These are phyloP conservation scores for Rhinoderma darwinii DNA, from an alignment of 2,113 vertebrate species.

Conservation along the genomic window DNA sequence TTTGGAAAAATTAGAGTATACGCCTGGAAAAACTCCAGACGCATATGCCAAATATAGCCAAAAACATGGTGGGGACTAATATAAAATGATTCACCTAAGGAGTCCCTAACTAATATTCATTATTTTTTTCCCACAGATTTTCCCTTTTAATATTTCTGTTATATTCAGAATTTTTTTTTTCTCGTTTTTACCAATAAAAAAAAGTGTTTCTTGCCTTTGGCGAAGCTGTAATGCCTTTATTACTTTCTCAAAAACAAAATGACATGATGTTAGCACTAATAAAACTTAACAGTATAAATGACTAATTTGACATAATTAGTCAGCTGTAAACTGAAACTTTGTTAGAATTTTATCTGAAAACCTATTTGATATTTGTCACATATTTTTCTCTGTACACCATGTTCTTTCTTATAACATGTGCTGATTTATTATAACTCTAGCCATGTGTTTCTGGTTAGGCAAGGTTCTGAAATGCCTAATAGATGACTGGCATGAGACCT, in stretches of 20 bases:
- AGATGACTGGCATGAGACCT: neutral
- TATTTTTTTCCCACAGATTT: neutral
- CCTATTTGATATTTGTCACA: neutral
- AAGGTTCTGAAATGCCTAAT: constrained; percentile 7
- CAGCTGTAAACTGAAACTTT: neutral
- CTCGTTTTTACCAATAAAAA: neutral
- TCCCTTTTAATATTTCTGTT: neutral
- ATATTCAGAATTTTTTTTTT: neutral
- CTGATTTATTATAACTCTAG: neutral
- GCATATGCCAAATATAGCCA: too few species aligned
- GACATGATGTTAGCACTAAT: neutral
- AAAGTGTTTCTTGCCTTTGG: neutral
- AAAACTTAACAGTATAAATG: neutral
- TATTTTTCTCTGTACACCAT: neutral
- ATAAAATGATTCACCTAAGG: too few species aligned
- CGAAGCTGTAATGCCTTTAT: neutral
- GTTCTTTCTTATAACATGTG: constrained; percentile 10
- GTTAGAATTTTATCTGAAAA: neutral
- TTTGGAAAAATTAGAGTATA: too few species aligned
- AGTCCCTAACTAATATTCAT: too few species aligned
- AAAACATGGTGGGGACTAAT: too few species aligned
- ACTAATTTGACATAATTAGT: constrained; percentile 13
- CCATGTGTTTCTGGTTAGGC: constrained; percentile 36
- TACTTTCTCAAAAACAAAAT: neutral
- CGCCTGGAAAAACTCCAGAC: too few species aligned